Evolutionary conservation across 2,113 vertebrate species (phyloP).

Genomic region (Edolisoma coerulescens): DNA sequence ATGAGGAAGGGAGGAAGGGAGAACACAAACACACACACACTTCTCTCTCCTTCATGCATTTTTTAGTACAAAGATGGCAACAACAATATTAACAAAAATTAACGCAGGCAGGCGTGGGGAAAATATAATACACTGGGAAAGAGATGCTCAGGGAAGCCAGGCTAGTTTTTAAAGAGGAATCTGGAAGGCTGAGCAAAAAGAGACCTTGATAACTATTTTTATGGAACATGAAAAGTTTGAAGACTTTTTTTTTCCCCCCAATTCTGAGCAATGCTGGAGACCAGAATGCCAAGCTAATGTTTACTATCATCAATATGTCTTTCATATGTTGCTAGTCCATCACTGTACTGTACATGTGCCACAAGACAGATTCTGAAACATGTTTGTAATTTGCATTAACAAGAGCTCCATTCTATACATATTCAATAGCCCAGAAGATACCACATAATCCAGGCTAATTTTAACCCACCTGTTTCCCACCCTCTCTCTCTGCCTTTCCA

Average conservation of each 20-base stretch:
- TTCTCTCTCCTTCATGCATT: neutral
- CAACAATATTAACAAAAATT: constrained; percentile 17
- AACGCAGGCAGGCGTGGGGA: neutral
- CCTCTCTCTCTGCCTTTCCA: neutral
- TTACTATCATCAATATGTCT: constrained; percentile 9
- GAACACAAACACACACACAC: neutral
- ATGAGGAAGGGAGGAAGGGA: neutral
- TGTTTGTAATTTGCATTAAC: constrained; percentile 39
- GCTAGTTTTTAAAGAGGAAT: neutral
- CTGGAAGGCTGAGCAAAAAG: neutral
- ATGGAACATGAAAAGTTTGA: neutral
- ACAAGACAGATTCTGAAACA: constrained; percentile 20
- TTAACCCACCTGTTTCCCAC: constrained; percentile 25
- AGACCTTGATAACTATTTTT: constrained; percentile 15
- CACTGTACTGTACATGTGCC: neutral
- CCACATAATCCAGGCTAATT: neutral
- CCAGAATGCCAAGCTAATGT: constrained; percentile 7
- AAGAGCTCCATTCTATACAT: neutral
- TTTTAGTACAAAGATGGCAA: constrained; percentile 12
- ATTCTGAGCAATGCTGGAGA: neutral
- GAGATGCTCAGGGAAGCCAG: neutral
- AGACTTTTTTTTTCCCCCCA: neutral
- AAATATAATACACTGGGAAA: neutral
- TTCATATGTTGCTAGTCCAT: constrained; percentile 45
- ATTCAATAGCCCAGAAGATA: constrained; percentile 21